A percentile compares a stretch with the other conserved stretches of the same genome.
These are phyloP conservation scores for Rhingia campestris DNA, from an alignment of 2,888 invertebrate genomes.

Conservation along the genomic window DNA sequence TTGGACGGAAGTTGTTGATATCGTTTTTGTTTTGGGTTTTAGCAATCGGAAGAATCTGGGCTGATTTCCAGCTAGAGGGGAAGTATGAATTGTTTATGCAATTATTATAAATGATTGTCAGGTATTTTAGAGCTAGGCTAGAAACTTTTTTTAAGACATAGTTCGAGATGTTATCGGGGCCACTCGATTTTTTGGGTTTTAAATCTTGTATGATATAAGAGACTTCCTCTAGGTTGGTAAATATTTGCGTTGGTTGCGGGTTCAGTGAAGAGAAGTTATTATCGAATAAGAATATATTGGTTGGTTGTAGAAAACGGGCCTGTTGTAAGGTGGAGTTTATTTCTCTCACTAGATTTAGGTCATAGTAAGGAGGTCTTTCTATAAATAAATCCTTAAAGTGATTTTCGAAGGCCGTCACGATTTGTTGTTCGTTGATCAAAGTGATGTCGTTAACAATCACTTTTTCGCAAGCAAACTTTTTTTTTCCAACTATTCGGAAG, in stretches of 20 bases:
- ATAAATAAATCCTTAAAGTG: background rate
- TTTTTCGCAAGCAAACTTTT: background rate
- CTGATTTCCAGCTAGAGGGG: background rate
- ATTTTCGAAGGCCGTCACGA: background rate
- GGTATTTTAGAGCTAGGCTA: background rate
- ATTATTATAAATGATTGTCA: background rate
- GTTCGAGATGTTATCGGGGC: constrained; percentile 8
- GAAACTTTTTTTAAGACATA: constrained; percentile 1
- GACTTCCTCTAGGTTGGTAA: background rate
- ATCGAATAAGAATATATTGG: background rate
- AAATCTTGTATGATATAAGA: background rate
- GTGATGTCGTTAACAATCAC: background rate
- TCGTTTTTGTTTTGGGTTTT: background rate
- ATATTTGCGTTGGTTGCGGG: background rate
- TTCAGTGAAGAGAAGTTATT: background rate
- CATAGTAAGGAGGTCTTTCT: background rate
- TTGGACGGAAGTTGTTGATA: background rate
- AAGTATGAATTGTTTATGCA: background rate
- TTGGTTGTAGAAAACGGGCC: background rate
- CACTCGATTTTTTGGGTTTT: constrained; percentile 9
- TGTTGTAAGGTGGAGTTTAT: background rate
- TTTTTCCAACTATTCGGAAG: background rate
- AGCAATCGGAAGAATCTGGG: background rate
- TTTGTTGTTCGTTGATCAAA: background rate
- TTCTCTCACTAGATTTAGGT: background rate